Conservation (phyloP, 2,797 vertebrate genomes). For the Siniperca undulata region DNA sequence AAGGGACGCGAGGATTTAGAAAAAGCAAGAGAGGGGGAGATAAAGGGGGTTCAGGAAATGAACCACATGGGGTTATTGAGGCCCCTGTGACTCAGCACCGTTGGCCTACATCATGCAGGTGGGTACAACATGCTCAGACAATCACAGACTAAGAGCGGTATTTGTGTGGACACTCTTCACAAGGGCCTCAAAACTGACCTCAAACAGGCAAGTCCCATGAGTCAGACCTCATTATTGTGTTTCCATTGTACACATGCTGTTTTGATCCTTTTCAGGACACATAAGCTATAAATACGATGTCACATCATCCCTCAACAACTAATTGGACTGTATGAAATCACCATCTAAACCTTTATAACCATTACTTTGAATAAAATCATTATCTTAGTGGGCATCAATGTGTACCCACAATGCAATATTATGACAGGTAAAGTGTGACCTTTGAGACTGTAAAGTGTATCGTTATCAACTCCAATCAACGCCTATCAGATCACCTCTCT, state of each 20-base stretch:
- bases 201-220: slow-evolving; percentile 50
- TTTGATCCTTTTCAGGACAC: slow-evolving; percentile 34
- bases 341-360: slow-evolving; percentile 1
- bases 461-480: no score
- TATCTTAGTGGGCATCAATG: not conserved
- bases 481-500: not conserved
- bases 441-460: slow-evolving; percentile 10
- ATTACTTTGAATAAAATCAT: not conserved
- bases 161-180: slow-evolving; percentile 14
- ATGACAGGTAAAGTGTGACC: not conserved
- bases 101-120: slow-evolving; percentile 24
- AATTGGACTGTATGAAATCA: not conserved
- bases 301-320: not conserved
- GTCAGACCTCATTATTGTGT: slow-evolving; percentile 60
- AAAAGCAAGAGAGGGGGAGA: slow-evolving; percentile 1
- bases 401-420: not conserved
- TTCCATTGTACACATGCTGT: slow-evolving; percentile 9
- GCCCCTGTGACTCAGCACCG: slow-evolving; percentile 60
- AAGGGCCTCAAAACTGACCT: slow-evolving; percentile 24
- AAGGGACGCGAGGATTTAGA: slow-evolving; percentile 20
- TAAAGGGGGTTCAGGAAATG: slow-evolving; percentile 50
- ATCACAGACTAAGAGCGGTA: not conserved
- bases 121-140: slow-evolving; percentile 20
- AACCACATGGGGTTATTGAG: slow-evolving; percentile 30
- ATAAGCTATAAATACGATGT: not conserved